Conservation (phyloP, 2,113 vertebrate genomes). For the Pardalotus punctatus region DNA sequence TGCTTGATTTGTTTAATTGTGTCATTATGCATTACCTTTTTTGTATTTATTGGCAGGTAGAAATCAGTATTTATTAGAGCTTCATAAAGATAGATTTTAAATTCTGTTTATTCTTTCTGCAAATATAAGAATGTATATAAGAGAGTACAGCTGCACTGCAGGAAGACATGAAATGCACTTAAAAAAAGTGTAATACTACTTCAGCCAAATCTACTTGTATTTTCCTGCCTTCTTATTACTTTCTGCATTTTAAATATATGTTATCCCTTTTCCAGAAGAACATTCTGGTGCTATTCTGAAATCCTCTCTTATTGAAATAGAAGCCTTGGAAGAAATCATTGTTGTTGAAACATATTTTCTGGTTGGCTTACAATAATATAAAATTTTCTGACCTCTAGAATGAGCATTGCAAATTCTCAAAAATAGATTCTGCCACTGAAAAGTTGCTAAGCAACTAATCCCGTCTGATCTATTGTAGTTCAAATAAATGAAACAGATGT, state of each 20-base stretch:
- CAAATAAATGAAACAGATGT: constrained; percentile 52
- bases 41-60: not conserved
- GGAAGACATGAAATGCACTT: not conserved
- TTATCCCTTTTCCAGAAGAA: constrained; percentile 2
- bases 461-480: constrained; percentile 30
- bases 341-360: constrained; percentile 57
- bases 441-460: constrained; percentile 70
- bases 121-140: not conserved
- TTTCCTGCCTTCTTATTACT: not conserved
- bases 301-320: constrained; percentile 1
- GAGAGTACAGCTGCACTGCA: not conserved
- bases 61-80: not conserved
- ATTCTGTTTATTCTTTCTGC: not conserved
- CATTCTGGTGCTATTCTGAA: constrained; percentile 15
- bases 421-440: constrained; percentile 42
- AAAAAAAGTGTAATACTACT: not conserved
- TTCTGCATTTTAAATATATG: not conserved
- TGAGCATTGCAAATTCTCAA: constrained; percentile 32
- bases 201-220: not conserved
- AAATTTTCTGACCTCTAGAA: constrained; percentile 64
- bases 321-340: constrained; percentile 43
- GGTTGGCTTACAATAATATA: constrained; percentile 41
- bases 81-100: not conserved
- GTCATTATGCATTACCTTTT: not conserved
- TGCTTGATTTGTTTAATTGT: not conserved